phyloP scores from a whole-genome alignment of 2,113 vertebrate species.

The Sinocyclocheilus anshuiensis region DNA sequence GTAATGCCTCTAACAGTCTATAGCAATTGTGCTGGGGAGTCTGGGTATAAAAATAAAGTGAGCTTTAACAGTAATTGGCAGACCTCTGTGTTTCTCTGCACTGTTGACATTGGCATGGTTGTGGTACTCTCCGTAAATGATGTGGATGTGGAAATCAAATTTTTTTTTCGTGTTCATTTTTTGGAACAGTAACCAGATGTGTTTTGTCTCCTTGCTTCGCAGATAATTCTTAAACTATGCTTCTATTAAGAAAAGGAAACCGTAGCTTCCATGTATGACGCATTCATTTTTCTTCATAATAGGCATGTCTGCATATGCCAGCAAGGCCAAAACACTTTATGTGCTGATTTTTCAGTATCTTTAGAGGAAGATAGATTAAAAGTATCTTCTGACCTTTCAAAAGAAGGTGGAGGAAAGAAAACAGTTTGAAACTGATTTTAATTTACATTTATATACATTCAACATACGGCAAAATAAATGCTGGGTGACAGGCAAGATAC shows the following conservation, averaged over 20 bases:
- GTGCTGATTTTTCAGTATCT: background rate
- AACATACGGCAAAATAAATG: background rate
- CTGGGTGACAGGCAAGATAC: background rate
- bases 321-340: background rate
- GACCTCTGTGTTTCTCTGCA: conserved; percentile 9
- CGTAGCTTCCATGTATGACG: conserved; percentile 15
- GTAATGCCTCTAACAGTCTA: background rate
- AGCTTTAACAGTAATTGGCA: conserved; percentile 11
- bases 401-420: background rate
- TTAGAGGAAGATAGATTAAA: background rate
- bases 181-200: conserved; percentile 22
- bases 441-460: background rate
- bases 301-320: background rate
- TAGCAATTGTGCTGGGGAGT: conserved; percentile 8
- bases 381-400: background rate
- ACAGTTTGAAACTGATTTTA: no score
- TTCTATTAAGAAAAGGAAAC: conserved; percentile 32
- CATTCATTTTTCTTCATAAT: conserved; percentile 16
- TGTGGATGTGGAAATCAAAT: conserved; percentile 35
- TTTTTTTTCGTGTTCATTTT: background rate
- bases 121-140: background rate
- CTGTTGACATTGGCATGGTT: conserved; percentile 38
- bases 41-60: conserved; percentile 9
- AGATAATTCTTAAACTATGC: conserved; percentile 30
- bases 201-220: background rate